Conservation (phyloP, 2,888 invertebrate species). For the Drosophila borborema region DNA sequence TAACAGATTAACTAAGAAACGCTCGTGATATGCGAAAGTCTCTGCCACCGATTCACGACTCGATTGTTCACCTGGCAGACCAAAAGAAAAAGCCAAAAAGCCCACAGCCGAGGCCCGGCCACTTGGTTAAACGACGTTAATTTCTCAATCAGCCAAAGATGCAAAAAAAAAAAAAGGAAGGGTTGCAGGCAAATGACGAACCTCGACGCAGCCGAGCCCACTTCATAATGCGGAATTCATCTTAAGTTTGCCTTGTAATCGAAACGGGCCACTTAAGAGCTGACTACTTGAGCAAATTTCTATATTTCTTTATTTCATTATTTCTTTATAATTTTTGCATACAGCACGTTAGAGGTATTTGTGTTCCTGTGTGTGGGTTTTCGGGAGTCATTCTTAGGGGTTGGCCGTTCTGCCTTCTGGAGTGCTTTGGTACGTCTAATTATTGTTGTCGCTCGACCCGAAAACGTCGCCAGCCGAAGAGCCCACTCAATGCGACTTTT, state of each 20-base stretch:
- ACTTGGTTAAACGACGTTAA: constrained; percentile 78
- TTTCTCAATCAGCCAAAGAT: constrained; percentile 58
- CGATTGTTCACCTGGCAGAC: constrained; percentile 33
- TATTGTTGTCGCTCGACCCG: constrained; percentile 73
- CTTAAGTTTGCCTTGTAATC: constrained; percentile 73
- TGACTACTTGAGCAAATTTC: constrained; percentile 57
- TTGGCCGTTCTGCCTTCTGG: constrained; percentile 40
- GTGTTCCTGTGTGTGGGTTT: constrained; percentile 18
- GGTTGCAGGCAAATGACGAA: constrained; percentile 55
- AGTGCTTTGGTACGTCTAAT: constrained; percentile 67
- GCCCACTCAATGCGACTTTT: constrained; percentile 73
- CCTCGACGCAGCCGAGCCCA: constrained; percentile 28
- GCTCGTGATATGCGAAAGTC: constrained; percentile 40
- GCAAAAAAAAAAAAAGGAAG: constrained; percentile 19
- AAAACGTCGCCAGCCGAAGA: constrained; percentile 74
- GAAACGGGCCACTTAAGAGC: constrained; percentile 82
- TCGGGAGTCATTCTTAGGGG: constrained; percentile 66
- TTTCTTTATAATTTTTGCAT: constrained; percentile 43
- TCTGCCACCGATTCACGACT: not conserved
- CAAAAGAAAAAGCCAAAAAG: not conserved
- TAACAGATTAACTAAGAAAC: constrained; percentile 75
- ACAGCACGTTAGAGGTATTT: constrained; percentile 15
- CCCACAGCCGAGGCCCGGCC: constrained; percentile 31
- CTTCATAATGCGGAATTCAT: constrained; percentile 62
- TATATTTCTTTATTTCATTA: constrained; percentile 38